Evolutionary conservation across 2,797 vertebrate genomes (phyloP).

Genomic region (Jordanella pulchra): DNA sequence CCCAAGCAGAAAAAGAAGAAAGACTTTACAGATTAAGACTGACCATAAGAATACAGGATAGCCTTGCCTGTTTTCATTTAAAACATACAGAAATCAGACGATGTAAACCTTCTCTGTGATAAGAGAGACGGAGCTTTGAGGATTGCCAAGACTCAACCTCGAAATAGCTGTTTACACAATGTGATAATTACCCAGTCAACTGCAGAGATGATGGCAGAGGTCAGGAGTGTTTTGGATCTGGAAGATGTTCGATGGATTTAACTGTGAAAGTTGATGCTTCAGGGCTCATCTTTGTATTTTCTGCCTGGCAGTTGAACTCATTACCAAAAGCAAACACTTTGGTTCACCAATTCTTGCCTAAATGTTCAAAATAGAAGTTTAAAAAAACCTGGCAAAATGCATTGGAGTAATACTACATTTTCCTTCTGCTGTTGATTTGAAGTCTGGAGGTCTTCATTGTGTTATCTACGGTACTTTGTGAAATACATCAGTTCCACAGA

Average conservation of each 20-base stretch:
- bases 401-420: not conserved
- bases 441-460: not conserved
- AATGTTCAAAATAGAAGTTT: slow-evolving; percentile 40
- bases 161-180: slow-evolving; percentile 72
- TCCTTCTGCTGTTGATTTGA: not conserved
- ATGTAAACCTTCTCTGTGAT: slow-evolving; percentile 30
- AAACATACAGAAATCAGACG: not conserved
- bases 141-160: slow-evolving; percentile 33
- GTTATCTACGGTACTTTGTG: not conserved
- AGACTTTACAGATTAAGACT: not conserved
- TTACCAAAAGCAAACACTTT: slow-evolving; percentile 35
- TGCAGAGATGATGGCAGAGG: slow-evolving; percentile 25
- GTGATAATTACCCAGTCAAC: slow-evolving; percentile 64
- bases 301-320: slow-evolving; percentile 22
- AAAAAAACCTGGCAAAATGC: not conserved
- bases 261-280: slow-evolving; percentile 49
- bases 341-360: slow-evolving; percentile 32
- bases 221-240: slow-evolving; percentile 31
- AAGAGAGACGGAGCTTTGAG: slow-evolving; percentile 44
- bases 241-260: slow-evolving; percentile 30
- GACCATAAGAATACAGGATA: not conserved
- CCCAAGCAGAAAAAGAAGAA: not conserved
- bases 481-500: not conserved
- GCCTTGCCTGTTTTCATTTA: not conserved
- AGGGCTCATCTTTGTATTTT: slow-evolving; percentile 31